Conservation (phyloP, 2,113 vertebrate species). For the Takifugu flavidus region DNA sequence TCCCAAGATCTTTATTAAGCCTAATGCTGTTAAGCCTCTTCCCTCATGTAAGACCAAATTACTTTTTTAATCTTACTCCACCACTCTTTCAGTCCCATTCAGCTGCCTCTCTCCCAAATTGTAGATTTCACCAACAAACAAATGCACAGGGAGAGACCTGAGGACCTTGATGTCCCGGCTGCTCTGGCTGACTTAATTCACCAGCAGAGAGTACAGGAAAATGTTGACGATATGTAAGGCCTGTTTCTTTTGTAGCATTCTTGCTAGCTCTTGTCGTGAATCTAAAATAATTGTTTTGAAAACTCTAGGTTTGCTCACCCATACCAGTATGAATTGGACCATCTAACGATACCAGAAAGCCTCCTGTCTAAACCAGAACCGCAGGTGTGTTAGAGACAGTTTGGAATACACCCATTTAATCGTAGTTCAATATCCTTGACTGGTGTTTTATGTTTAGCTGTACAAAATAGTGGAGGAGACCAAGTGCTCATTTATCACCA, state of each 20-base stretch:
- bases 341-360: conserved; percentile 77
- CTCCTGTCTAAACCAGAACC: conserved; percentile 80
- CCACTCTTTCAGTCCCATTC: not conserved
- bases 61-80: not conserved
- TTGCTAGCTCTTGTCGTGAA: not conserved
- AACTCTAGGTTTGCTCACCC: conserved; percentile 88
- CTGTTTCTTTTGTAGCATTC: not conserved
- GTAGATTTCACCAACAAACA: conserved; percentile 82
- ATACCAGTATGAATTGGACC: conserved; percentile 91
- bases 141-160: conserved; percentile 82
- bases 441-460: conserved; percentile 69
- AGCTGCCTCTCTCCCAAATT: not conserved
- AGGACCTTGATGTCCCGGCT: conserved; percentile 89
- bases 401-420: too few relatives aligned
- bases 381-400: conserved; percentile 71
- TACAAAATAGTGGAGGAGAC: conserved; percentile 80
- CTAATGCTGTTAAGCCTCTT: conserved; percentile 88
- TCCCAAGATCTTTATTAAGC: conserved; percentile 91
- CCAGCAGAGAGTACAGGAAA: conserved; percentile 88
- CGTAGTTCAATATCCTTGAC: not conserved
- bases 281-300: not conserved
- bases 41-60: conserved; percentile 79
- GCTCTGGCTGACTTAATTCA: conserved; percentile 94
- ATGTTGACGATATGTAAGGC: conserved; percentile 89
- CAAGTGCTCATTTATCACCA: conserved; percentile 79